Percentiles rank a stretch among this genome's conserved stretches.
Conservation (phyloP, 2,113 vertebrate genomes). For the Anarrhichthys ocellatus region DNA sequence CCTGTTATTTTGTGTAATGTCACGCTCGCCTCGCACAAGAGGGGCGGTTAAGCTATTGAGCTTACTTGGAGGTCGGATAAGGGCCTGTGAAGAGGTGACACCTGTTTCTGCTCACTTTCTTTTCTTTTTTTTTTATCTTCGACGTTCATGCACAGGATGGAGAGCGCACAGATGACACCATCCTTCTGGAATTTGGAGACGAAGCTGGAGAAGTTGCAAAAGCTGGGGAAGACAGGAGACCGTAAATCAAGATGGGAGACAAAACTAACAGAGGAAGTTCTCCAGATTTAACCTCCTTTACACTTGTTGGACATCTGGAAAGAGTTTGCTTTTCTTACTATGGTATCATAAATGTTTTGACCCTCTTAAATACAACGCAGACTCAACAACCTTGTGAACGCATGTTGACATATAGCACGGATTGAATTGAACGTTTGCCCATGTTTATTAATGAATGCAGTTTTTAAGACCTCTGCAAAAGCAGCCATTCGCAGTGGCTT, state of each 20-base stretch:
- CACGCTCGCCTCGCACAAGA: slow-evolving; percentile 28
- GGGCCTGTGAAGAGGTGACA: slow-evolving; percentile 48
- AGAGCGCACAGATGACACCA: slow-evolving; percentile 25
- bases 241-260: slow-evolving; percentile 62
- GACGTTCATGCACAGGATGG: neutral
- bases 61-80: slow-evolving; percentile 39
- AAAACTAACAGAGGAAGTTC: slow-evolving; percentile 51
- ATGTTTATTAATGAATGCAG: neutral
- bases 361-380: neutral
- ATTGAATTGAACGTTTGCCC: neutral
- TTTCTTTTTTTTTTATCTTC: neutral
- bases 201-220: slow-evolving; percentile 51
- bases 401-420: neutral
- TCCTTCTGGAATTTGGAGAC: slow-evolving; percentile 55
- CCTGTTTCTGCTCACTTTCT: slow-evolving; percentile 57
- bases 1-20: slow-evolving; percentile 59
- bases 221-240: neutral
- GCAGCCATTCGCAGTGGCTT: neutral
- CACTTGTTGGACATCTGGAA: slow-evolving; percentile 68
- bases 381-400: neutral
- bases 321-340: neutral
- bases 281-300: slow-evolving; percentile 39
- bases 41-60: slow-evolving; percentile 17
- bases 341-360: slow-evolving; percentile 3
- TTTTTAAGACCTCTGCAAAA: neutral